These are phyloP conservation scores for Caracal caracal DNA, from an alignment of 2,113 vertebrate species.

Conservation along the genomic window DNA sequence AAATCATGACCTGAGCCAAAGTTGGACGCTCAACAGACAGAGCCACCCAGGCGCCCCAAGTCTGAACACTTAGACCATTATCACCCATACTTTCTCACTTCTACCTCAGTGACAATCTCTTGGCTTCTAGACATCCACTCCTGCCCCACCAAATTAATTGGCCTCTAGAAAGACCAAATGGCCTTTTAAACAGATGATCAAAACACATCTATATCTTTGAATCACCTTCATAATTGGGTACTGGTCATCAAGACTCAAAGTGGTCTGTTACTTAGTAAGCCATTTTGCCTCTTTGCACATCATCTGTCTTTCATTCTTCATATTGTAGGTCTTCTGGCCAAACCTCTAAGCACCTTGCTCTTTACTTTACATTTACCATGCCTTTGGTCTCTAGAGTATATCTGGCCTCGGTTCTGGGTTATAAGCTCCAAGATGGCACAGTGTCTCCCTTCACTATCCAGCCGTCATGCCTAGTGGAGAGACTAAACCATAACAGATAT, in stretches of 20 bases:
- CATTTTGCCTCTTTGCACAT: fast-evolving
- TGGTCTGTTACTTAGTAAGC: background rate
- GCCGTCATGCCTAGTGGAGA: fast-evolving
- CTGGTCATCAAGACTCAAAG: background rate
- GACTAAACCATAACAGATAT: fast-evolving
- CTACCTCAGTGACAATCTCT: background rate
- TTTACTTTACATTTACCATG: no score
- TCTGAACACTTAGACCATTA: background rate
- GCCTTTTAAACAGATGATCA: background rate
- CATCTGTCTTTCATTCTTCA: fast-evolving
- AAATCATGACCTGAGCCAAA: no score
- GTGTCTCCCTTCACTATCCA: fast-evolving
- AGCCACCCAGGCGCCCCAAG: no score
- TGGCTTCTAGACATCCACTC: background rate
- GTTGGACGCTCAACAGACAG: no score
- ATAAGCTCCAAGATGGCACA: fast-evolving
- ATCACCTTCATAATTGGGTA: fast-evolving
- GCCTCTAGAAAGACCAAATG: background rate
- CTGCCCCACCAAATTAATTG: background rate
- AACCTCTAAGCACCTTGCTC: fast-evolving
- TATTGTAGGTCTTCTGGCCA: background rate
- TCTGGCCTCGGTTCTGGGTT: background rate
- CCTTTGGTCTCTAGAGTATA: fast-evolving
- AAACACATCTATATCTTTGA: background rate
- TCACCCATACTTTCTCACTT: background rate